A percentile compares a stretch with the other conserved stretches of the same genome.
Conservation (phyloP, 2,888 invertebrate species). For the Griposia aprilina region DNA sequence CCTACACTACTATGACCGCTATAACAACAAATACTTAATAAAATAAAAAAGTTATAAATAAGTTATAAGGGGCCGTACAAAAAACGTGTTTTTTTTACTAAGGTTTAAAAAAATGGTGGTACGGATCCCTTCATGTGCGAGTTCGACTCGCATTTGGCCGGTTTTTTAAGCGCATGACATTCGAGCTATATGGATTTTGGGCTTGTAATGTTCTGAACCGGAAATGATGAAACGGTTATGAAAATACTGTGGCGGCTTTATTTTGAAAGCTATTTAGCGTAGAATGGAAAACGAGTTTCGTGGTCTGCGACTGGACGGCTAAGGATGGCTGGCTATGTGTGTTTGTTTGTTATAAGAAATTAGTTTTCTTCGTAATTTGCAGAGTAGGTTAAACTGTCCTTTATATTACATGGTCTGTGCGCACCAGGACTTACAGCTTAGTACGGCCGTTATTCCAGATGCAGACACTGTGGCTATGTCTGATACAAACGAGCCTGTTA, state of each 20-base stretch:
- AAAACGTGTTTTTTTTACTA: background rate
- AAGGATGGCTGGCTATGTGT: background rate
- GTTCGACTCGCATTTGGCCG: background rate
- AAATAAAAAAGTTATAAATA: background rate
- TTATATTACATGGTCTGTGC: too few species aligned
- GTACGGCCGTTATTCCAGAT: too few species aligned
- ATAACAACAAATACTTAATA: background rate
- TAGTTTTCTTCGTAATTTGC: background rate
- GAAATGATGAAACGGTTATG: slow-evolving; percentile 44
- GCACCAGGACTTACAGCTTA: too few species aligned
- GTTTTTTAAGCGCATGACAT: slow-evolving; percentile 22
- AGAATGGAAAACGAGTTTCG: slow-evolving; percentile 12
- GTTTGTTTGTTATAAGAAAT: background rate
- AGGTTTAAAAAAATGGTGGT: background rate
- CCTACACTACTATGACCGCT: background rate
- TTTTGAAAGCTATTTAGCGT: slow-evolving; percentile 19
- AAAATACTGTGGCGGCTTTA: slow-evolving; percentile 26
- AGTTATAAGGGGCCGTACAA: background rate
- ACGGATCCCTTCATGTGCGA: background rate
- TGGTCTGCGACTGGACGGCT: slow-evolving; percentile 23
- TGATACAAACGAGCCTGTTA: too few species aligned
- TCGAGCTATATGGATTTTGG: slow-evolving; percentile 36
- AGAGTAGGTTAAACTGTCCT: too few species aligned
- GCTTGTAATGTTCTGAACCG: slow-evolving; percentile 25
- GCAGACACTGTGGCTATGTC: too few species aligned